A percentile compares a stretch with the other conserved stretches of the same genome.
These are phyloP conservation scores for Zeugodacus cucurbitae DNA, from an alignment of 1,140 invertebrate species.

Conservation along the genomic window DNA sequence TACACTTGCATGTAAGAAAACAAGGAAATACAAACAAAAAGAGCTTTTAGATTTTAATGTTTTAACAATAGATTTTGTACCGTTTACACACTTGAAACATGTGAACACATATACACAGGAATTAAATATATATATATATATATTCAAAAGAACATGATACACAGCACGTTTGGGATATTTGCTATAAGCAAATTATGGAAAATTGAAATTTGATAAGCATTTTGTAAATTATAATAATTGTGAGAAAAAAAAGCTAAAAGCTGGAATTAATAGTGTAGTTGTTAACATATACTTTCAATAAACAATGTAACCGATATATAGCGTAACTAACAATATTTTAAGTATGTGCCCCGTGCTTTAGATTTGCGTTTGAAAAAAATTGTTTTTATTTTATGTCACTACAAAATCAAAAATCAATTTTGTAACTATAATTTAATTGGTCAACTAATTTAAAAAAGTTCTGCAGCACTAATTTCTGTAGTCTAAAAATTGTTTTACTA, in stretches of 20 bases:
- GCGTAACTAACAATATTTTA: no score
- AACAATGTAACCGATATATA: background rate
- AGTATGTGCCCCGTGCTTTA: background rate
- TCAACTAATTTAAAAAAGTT: no score
- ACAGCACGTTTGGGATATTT: constrained; percentile 10
- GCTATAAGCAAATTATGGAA: background rate
- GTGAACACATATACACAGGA: background rate
- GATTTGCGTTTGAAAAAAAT: background rate
- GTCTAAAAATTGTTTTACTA: no score
- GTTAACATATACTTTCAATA: background rate
- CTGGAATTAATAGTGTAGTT: background rate
- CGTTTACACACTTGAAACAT: background rate
- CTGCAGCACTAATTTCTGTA: no score
- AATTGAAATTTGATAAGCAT: background rate
- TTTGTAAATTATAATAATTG: background rate
- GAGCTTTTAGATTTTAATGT: constrained; percentile 38
- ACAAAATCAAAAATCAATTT: background rate
- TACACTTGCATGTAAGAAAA: background rate
- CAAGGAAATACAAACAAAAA: constrained; percentile 5
- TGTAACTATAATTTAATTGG: no score
- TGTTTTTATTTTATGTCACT: background rate
- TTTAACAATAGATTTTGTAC: constrained; percentile 39
- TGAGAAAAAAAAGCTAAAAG: background rate
- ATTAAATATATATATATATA: background rate
- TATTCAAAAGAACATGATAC: background rate